phyloP scores from a whole-genome alignment of 1,140 invertebrate species.

The Saccostrea echinata region DNA sequence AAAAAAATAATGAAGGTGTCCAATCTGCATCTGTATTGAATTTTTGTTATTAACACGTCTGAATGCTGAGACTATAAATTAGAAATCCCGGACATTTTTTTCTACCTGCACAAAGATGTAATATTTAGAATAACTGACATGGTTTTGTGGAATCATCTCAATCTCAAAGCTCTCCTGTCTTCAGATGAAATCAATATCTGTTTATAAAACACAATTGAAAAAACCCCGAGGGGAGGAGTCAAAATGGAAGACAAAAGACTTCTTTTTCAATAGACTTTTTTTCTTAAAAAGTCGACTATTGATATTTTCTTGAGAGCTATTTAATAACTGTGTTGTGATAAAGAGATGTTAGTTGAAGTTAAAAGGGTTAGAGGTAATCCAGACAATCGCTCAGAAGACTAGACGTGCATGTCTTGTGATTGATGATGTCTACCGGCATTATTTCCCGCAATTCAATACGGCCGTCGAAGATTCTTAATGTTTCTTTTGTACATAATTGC shows the following conservation, averaged over 20 bases:
- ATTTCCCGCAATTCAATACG: background rate
- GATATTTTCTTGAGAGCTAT: background rate
- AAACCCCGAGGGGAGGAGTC: background rate
- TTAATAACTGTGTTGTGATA: background rate
- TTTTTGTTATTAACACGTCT: background rate
- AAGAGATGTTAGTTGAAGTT: background rate
- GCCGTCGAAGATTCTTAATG: background rate
- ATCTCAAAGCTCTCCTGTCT: background rate
- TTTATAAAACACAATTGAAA: background rate
- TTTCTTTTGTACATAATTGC: slow-evolving; percentile 8
- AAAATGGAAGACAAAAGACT: background rate
- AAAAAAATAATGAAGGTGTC: background rate
- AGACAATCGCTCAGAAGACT: background rate
- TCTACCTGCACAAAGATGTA: background rate
- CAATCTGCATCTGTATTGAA: background rate
- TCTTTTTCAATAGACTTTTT: background rate
- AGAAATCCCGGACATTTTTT: background rate
- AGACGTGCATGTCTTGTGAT: background rate
- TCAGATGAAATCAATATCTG: background rate
- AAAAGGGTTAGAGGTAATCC: background rate
- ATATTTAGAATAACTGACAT: background rate
- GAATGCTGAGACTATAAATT: background rate
- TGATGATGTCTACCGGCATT: background rate
- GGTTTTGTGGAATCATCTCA: background rate
- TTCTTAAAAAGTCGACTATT: background rate